Evolutionary conservation across 2,113 vertebrate species (phyloP).

Genomic region (Mesitornis unicolor): DNA sequence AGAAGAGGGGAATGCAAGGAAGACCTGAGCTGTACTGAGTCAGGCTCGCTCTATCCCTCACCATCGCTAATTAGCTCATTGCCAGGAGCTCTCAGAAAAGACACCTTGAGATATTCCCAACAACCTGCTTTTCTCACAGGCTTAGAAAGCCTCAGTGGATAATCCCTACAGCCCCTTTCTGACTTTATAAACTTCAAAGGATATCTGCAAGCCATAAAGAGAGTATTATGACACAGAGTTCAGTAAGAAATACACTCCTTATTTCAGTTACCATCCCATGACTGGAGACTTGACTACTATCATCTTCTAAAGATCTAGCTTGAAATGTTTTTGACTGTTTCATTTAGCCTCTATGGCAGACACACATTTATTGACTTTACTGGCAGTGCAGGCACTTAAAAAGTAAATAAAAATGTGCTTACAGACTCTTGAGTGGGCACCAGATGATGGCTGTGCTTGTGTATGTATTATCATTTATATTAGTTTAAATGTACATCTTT

Average conservation of each 20-base stretch:
- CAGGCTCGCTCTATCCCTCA: neutral
- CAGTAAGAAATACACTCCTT: neutral
- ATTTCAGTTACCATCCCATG: neutral
- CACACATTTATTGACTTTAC: neutral
- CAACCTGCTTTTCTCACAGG: neutral
- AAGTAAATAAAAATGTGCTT: neutral
- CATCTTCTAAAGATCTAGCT: neutral
- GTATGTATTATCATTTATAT: accelerated
- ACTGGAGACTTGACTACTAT: neutral
- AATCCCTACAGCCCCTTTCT: neutral
- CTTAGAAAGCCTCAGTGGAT: neutral
- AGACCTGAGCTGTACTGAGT: neutral
- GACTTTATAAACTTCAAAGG: neutral
- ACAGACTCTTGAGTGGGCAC: neutral
- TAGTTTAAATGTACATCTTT: neutral
- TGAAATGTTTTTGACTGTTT: neutral
- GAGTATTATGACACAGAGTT: neutral
- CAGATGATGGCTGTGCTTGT: neutral
- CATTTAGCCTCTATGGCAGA: neutral
- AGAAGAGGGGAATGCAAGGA: neutral
- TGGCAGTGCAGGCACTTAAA: accelerated
- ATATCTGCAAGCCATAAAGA: neutral
- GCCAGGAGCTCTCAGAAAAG: neutral
- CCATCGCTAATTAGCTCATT: neutral
- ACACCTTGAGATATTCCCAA: neutral